Evolutionary conservation across 1,140 invertebrate species (phyloP).

Genomic region (Pachypeltis micranthus): DNA sequence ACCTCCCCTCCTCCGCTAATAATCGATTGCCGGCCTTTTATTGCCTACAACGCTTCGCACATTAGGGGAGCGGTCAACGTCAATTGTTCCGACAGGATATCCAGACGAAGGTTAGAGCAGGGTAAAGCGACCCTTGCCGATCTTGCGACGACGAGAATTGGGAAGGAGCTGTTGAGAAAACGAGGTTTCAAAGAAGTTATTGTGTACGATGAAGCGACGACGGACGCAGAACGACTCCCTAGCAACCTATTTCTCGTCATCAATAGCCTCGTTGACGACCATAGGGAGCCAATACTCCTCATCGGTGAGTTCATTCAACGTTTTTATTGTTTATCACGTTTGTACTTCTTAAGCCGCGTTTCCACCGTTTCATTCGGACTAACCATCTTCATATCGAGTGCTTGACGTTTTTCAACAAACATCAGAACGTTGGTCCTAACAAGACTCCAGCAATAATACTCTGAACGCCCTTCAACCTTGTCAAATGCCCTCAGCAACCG

Average conservation of each 20-base stretch:
- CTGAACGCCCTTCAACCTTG: no score
- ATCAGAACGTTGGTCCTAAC: no score
- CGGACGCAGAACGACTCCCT: constrained; percentile 46
- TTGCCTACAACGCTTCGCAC: constrained; percentile 58
- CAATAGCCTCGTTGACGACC: constrained; percentile 53
- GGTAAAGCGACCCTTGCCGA: constrained; percentile 55
- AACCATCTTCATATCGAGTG: no score
- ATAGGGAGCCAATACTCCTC: constrained; percentile 53
- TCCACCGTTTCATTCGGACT: no score
- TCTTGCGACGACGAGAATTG: constrained; percentile 47
- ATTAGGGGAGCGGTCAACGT: constrained; percentile 61
- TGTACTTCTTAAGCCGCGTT: no score
- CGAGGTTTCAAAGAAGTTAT: constrained; percentile 47
- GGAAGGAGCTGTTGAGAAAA: constrained; percentile 49
- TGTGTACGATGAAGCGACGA: constrained; percentile 55
- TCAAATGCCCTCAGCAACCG: no score
- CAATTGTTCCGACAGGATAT: constrained; percentile 62
- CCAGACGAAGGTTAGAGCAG: constrained; percentile 51
- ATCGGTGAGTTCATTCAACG: constrained; percentile 59
- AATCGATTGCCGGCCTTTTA: constrained; percentile 59
- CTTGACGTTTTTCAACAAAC: no score
- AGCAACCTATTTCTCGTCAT: constrained; percentile 50
- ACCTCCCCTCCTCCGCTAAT: constrained; percentile 38
- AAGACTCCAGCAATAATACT: no score
- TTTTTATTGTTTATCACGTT: no score